A percentile compares a stretch with the other conserved stretches of the same genome.
phyloP scores from a whole-genome alignment of 2,888 invertebrate genomes.

The Chironomus tentans region DNA sequence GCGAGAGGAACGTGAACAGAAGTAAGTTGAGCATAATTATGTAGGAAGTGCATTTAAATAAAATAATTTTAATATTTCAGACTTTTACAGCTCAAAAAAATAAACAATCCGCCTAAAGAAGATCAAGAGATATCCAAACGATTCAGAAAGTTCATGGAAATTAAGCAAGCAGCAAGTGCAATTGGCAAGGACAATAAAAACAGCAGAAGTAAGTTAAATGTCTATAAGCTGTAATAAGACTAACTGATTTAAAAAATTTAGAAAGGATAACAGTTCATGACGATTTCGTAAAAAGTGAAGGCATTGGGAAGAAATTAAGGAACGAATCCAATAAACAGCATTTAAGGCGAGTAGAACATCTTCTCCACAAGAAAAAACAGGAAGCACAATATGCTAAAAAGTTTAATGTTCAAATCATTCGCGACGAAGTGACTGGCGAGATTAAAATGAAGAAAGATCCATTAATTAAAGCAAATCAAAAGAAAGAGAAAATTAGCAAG shows the following conservation, averaged over 20 bases:
- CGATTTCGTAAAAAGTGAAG: neutral
- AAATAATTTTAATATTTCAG: constrained; percentile 41
- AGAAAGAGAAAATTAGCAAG: constrained; percentile 29
- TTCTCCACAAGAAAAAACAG: constrained; percentile 51
- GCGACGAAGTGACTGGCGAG: constrained; percentile 46
- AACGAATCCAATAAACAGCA: constrained; percentile 55
- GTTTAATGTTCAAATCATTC: constrained; percentile 49
- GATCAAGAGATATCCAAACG: constrained; percentile 67
- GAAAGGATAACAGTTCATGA: constrained; percentile 12
- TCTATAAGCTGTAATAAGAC: no score
- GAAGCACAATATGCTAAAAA: constrained; percentile 55
- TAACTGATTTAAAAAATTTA: neutral
- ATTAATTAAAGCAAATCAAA: constrained; percentile 36
- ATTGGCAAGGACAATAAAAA: constrained; percentile 35
- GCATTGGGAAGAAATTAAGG: constrained; percentile 30
- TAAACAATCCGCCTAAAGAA: constrained; percentile 64
- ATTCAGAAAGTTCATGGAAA: constrained; percentile 53
- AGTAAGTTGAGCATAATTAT: constrained; percentile 43
- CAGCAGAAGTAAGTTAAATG: constrained; percentile 18
- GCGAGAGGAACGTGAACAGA: constrained; percentile 50
- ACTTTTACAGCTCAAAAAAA: constrained; percentile 57
- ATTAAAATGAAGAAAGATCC: constrained; percentile 43
- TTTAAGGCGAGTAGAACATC: constrained; percentile 54
- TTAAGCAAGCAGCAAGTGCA: constrained; percentile 45
- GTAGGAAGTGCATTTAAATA: neutral